Base-by-base conservation (phyloP, 2,113 vertebrate genomes). In the Platichthys flesus region DNA sequence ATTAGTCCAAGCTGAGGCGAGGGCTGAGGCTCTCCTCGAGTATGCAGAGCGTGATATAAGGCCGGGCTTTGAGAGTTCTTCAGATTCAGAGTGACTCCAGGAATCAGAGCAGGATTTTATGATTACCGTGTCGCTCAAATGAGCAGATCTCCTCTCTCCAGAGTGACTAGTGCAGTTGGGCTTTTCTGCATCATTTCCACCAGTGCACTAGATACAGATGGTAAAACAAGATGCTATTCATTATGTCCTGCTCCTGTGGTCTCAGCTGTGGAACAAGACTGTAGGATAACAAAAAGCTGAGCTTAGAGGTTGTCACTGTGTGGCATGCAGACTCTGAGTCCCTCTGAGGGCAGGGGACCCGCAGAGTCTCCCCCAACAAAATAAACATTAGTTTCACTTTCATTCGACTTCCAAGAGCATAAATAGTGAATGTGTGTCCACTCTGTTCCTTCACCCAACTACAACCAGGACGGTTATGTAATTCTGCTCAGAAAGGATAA, bases 121-220 rank as follows among this genome's bases (percentile, higher is more conserved):
- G 81, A 87, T 92, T 90, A 92, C 92, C 91, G 83, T 85, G 73
- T 77, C 76, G 79, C 85, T 86, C 64, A 81, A 76, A 89, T 63
- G 40, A 83, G 83, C 4, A 77, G 86, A 55, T 80, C 61, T 65
- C 83, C 67, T 61, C 76, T 85, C 89, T 76, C 40, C 85, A 66
- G 90, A 77, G 79, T 85, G 84, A 67, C 72, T 89, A 84, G 91
- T 92, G 76, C 87, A 90, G 87, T 93, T 91, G 68, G 82, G 81
- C 60, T 89, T 92, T 70, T 91, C 90, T 65, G 88, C 88, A 85
- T 92, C 90, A 64, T 90, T 92, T 86, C 88, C 92, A 87, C 88
- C 92, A 87, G 91, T 68, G 78, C 88, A 92, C 91, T 93, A 84
- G 62, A 88, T 72, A 87, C 80, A 88, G 73, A 90, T 60, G 80